Base-by-base conservation (phyloP, 2,797 vertebrate genomes). In the Pangasius macronema region DNA sequence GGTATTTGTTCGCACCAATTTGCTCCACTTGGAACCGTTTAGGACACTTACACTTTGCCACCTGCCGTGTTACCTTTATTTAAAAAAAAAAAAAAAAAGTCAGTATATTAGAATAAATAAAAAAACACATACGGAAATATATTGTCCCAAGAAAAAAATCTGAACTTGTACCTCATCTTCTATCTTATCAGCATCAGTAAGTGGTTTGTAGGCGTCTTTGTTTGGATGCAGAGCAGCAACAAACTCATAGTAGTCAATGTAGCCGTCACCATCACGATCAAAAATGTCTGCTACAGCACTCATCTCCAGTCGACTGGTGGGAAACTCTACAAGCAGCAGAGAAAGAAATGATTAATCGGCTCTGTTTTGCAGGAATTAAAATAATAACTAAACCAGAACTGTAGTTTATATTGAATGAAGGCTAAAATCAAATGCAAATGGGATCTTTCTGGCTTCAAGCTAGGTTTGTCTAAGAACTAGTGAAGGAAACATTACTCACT, bases 11-110 rank as follows among this genome's bases (percentile, higher is more conserved):
- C 90, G 99, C 99, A 42, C 98, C 99, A 76, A 99, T 99, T 93
- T 99, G 99, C 91, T 99, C 98, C 92, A 99, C 99, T 95, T 99
- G 99, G 94, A 99, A 99, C 83, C 98, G 96, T 93, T 99, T 99
- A 3, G 99, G 97, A 95, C 99, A 99, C 95, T 99, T 99, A 93
- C 99, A 99, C 94, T 99, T 99, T 5, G 98, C 98, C 68, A 99
- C 99, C 94, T 99, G 98, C 80, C 99, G 97, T 24, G 98, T 99
- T 72, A 99, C 99, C 99, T 99, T 92, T 14, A 67, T 46, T 46
- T 9, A 42, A 87, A 30, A 11, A 65, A 3, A 49, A 39, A 36
- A 11, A n/a, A 24, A 55, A 2, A 84, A 88, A 88, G 0, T 88
- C 5, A 82, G 81, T n/a, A 61, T 20, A 30, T 88, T 13, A 84